Percentiles rank a stretch among this genome's conserved stretches.
Conservation (phyloP, 2,888 invertebrate genomes). For the Quadroppia sp. region DNA sequence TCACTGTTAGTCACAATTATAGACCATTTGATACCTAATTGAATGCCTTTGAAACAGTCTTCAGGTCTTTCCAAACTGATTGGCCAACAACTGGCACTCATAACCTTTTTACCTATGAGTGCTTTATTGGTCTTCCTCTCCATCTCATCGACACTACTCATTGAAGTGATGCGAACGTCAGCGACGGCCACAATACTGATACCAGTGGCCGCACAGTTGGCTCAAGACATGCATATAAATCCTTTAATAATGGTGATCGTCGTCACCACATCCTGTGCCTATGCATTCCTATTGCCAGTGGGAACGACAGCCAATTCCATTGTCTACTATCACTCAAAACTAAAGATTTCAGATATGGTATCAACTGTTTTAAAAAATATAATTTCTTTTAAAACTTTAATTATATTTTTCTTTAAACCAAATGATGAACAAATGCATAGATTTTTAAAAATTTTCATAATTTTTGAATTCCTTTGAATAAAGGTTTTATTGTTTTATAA, state of each 20-base stretch:
- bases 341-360: constrained; percentile 72
- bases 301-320: constrained; percentile 94
- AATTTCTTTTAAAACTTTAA: background rate
- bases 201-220: constrained; percentile 70
- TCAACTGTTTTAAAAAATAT: background rate
- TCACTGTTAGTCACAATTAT: constrained; percentile 57
- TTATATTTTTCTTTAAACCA: background rate
- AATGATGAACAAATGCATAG: background rate
- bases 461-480: no score
- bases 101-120: constrained; percentile 52
- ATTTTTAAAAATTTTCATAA: no score
- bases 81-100: constrained; percentile 41
- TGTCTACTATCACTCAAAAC: constrained; percentile 74
- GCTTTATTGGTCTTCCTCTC: constrained; percentile 70
- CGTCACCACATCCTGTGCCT: constrained; percentile 78
- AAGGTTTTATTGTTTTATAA: no score
- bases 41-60: constrained; percentile 29
- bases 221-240: constrained; percentile 58
- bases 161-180: constrained; percentile 84
- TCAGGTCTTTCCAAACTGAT: constrained; percentile 44
- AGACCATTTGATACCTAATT: background rate
- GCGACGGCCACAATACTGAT: constrained; percentile 81
- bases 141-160: constrained; percentile 70
- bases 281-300: constrained; percentile 83
- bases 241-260: constrained; percentile 85